Conservation (phyloP, 2,113 vertebrate genomes). For the Apeltes quadracus region DNA sequence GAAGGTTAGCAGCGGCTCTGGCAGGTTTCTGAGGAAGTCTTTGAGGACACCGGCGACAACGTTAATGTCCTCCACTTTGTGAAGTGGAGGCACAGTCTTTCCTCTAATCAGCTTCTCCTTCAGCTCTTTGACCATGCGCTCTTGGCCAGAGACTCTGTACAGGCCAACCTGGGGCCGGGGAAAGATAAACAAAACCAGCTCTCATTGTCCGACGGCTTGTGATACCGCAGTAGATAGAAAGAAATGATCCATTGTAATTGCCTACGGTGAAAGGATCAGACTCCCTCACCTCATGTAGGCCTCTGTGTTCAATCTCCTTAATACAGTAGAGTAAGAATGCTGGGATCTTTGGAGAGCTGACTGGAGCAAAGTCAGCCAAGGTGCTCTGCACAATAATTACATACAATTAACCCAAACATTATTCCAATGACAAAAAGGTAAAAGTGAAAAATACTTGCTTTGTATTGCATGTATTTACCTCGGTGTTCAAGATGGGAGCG, state of each 20-base stretch:
- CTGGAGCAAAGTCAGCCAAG: constrained; percentile 87
- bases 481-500: constrained; percentile 82
- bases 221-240: constrained; percentile 29
- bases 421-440: neutral
- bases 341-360: constrained; percentile 88
- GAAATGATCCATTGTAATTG: constrained; percentile 13
- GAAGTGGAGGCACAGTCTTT: constrained; percentile 85
- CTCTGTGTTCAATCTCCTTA: constrained; percentile 92
- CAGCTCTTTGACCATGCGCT: constrained; percentile 88
- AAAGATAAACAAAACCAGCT: constrained; percentile 13
- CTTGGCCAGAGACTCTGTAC: constrained; percentile 89
- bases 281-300: constrained; percentile 85
- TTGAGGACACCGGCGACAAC: constrained; percentile 89
- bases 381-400: constrained; percentile 77
- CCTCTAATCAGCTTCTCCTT: constrained; percentile 89
- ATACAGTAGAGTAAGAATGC: constrained; percentile 89
- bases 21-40: constrained; percentile 90
- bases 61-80: constrained; percentile 91
- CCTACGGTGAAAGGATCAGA: constrained; percentile 13
- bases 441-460: neutral
- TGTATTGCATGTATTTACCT: constrained; percentile 75
- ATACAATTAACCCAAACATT: neutral
- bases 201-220: constrained; percentile 13
- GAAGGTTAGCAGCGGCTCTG: constrained; percentile 91
- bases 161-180: constrained; percentile 84